Percentiles rank a stretch among this genome's conserved stretches.
phyloP scores from a whole-genome alignment of 2,888 invertebrate genomes.

The Pecten maximus region DNA sequence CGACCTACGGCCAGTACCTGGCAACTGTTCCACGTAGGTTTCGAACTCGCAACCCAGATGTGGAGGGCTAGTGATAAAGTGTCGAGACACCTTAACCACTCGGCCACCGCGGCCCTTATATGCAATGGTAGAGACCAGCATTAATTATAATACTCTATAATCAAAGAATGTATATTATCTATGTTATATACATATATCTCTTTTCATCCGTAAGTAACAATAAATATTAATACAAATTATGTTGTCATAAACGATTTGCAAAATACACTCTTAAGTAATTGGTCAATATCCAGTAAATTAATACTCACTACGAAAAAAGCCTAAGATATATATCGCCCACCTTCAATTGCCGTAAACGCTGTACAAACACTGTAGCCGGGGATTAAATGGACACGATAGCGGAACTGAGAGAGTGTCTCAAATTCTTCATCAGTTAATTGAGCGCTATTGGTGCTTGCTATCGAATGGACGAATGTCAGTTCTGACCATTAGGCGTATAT shows the following conservation, averaged over 20 bases:
- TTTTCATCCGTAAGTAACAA: too few species aligned
- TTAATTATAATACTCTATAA: too few species aligned
- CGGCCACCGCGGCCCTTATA: too few species aligned
- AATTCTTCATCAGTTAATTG: slow-evolving; percentile 29
- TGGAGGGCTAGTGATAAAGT: too few species aligned
- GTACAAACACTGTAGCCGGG: neutral
- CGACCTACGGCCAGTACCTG: too few species aligned
- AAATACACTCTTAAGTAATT: neutral
- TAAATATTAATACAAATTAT: neutral
- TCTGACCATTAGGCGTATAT: slow-evolving; percentile 30
- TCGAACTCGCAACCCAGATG: too few species aligned
- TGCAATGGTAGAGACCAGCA: too few species aligned
- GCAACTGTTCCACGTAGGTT: too few species aligned
- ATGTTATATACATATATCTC: too few species aligned
- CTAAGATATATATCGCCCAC: neutral
- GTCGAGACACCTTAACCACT: too few species aligned
- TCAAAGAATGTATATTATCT: too few species aligned
- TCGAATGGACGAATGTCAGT: neutral
- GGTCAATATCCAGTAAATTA: neutral
- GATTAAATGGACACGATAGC: neutral
- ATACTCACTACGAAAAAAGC: neutral
- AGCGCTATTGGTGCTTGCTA: slow-evolving; percentile 12
- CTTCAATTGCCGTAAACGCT: slow-evolving; percentile 1
- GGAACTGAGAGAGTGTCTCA: slow-evolving; percentile 15
- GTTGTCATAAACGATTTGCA: neutral